These are phyloP conservation scores for Agapetus fuscipes DNA, from an alignment of 2,888 invertebrate species.

Conservation along the genomic window DNA sequence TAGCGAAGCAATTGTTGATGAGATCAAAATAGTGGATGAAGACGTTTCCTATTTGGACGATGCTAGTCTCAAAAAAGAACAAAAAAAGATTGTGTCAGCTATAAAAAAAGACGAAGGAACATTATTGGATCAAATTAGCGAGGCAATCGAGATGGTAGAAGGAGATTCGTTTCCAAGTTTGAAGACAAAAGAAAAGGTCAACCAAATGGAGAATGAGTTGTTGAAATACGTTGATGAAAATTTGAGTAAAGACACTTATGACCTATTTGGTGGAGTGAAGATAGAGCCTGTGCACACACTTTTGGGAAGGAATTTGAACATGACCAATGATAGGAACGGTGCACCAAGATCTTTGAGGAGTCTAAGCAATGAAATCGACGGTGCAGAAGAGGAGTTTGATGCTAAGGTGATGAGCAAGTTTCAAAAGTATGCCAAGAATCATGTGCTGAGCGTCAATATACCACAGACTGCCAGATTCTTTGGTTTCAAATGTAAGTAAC, in stretches of 20 bases:
- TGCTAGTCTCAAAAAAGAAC: too few species aligned
- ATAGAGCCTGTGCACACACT: slow-evolving; percentile 30
- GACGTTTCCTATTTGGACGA: too few species aligned
- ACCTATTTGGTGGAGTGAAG: slow-evolving; percentile 49
- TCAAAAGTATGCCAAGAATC: slow-evolving; percentile 48
- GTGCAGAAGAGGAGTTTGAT: slow-evolving; percentile 9
- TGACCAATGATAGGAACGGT: slow-evolving; percentile 20
- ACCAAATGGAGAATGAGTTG: slow-evolving; percentile 40
- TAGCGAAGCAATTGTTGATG: background rate
- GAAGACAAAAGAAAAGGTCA: slow-evolving; percentile 4
- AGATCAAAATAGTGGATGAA: slow-evolving; percentile 26
- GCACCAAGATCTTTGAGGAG: slow-evolving; percentile 17
- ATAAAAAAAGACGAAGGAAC: too few species aligned
- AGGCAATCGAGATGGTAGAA: slow-evolving; percentile 10
- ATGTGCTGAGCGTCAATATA: slow-evolving; percentile 54
- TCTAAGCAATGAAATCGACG: slow-evolving; percentile 13
- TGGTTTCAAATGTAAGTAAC: slow-evolving; percentile 50
- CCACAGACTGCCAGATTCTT: slow-evolving; percentile 57
- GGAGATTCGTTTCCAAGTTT: slow-evolving; percentile 4
- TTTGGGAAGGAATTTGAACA: slow-evolving; percentile 11
- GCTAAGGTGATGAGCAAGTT: slow-evolving; percentile 47
- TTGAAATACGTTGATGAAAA: slow-evolving; percentile 49
- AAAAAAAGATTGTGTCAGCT: too few species aligned
- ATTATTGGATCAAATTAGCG: slow-evolving; percentile 5
- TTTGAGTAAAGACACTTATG: slow-evolving; percentile 43